phyloP scores from a whole-genome alignment of 1,140 invertebrate species.

The Zelostemma sp. region DNA sequence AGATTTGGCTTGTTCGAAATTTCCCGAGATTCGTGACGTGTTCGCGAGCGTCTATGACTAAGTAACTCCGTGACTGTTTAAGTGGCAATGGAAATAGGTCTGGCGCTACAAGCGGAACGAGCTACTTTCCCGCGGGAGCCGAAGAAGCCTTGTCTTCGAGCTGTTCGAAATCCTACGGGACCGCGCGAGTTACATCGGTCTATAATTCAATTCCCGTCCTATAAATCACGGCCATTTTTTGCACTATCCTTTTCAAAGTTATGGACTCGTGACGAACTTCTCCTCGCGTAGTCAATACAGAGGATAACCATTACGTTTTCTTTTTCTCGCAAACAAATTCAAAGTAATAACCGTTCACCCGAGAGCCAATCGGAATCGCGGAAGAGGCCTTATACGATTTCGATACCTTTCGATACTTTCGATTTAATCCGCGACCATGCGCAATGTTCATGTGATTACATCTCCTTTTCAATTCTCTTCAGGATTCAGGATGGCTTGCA shows the following conservation, averaged over 20 bases:
- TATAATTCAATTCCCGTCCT: constrained; percentile 49
- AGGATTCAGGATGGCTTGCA: too few species aligned
- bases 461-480: too few species aligned
- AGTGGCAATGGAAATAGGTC: constrained; percentile 42
- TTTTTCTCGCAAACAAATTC: too few species aligned
- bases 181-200: constrained; percentile 44
- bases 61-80: constrained; percentile 45
- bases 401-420: too few species aligned
- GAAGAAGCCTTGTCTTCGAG: constrained; percentile 46
- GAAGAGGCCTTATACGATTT: too few species aligned
- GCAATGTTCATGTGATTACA: too few species aligned
- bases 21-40: constrained; percentile 19
- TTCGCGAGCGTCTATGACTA: constrained; percentile 39
- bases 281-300: constrained; percentile 26
- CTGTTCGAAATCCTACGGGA: constrained; percentile 36
- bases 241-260: constrained; percentile 25
- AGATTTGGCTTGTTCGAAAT: constrained; percentile 12
- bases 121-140: constrained; percentile 22
- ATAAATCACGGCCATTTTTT: constrained; percentile 19
- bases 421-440: too few species aligned
- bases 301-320: too few species aligned
- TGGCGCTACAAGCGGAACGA: constrained; percentile 39
- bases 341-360: too few species aligned
- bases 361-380: too few species aligned
- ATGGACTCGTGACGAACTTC: constrained; percentile 32